Conservation (phyloP, 2,888 invertebrate species). For the Stenurella melanura region DNA sequence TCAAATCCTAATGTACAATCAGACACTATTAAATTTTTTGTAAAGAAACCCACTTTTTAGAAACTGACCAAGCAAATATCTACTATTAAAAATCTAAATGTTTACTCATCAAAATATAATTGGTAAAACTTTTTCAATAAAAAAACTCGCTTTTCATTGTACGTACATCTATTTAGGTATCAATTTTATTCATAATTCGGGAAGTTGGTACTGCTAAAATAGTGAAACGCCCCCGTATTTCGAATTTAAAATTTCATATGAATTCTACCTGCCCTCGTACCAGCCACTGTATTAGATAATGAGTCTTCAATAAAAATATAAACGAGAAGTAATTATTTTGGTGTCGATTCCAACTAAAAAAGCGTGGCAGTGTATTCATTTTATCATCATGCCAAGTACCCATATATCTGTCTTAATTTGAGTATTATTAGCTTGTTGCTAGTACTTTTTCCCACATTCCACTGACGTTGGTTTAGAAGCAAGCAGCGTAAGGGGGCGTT, state of each 20-base stretch:
- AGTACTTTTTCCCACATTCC: slow-evolving; percentile 17
- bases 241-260: background rate
- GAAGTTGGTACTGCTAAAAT: background rate
- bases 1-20: too few species aligned
- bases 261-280: background rate
- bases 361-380: slow-evolving; percentile 4
- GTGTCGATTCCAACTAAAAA: background rate
- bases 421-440: slow-evolving; percentile 29
- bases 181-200: too few species aligned
- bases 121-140: too few species aligned
- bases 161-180: too few species aligned
- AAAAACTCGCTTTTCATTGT: too few species aligned
- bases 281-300: background rate
- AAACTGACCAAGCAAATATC: too few species aligned
- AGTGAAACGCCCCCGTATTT: background rate
- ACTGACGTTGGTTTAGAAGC: slow-evolving; percentile 13
- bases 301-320: background rate
- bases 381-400: slow-evolving; percentile 22
- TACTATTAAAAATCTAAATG: too few species aligned
- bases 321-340: background rate
- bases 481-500: background rate
- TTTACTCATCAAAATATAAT: too few species aligned
- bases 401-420: slow-evolving; percentile 9
- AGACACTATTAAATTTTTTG: too few species aligned
- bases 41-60: too few species aligned